Conservation (phyloP, 2,888 invertebrate genomes). For the Meloe dianella region DNA sequence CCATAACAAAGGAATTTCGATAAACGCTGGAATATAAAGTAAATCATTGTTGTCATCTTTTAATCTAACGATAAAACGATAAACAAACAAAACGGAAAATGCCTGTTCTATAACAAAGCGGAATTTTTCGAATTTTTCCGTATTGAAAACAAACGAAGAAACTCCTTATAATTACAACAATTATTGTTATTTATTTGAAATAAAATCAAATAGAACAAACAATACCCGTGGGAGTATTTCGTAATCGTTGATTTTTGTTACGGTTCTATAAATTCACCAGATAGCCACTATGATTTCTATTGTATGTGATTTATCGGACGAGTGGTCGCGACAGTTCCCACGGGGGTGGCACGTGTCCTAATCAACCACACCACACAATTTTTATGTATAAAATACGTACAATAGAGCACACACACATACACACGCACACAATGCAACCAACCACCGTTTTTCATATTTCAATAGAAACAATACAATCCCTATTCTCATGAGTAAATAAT, state of each 20-base stretch:
- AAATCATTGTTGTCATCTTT: not conserved
- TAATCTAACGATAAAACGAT: not conserved
- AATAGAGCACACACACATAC: not conserved
- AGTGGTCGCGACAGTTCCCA: slow-evolving; percentile 21
- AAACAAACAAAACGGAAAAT: too few species aligned
- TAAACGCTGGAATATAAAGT: not conserved
- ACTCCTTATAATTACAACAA: too few species aligned
- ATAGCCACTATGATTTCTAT: not conserved
- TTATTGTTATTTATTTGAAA: too few species aligned
- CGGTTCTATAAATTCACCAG: slow-evolving; percentile 12
- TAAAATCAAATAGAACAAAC: too few species aligned
- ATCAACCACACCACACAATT: slow-evolving; percentile 8
- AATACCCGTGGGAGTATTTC: slow-evolving; percentile 28
- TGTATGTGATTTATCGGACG: slow-evolving; percentile 8
- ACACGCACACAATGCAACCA: not conserved
- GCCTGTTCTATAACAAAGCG: too few species aligned
- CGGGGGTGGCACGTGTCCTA: slow-evolving; percentile 27
- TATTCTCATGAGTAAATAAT: not conserved
- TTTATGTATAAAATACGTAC: not conserved
- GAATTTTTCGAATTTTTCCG: too few species aligned
- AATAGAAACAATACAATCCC: not conserved
- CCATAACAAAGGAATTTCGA: not conserved
- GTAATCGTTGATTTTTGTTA: slow-evolving; percentile 21
- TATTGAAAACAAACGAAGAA: too few species aligned
- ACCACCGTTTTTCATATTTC: not conserved